Evolutionary conservation across 1,140 invertebrate genomes (phyloP), one percentile per base, ranked within the genome.

Genomic region (Trypoxylus dichotomus): DNA sequence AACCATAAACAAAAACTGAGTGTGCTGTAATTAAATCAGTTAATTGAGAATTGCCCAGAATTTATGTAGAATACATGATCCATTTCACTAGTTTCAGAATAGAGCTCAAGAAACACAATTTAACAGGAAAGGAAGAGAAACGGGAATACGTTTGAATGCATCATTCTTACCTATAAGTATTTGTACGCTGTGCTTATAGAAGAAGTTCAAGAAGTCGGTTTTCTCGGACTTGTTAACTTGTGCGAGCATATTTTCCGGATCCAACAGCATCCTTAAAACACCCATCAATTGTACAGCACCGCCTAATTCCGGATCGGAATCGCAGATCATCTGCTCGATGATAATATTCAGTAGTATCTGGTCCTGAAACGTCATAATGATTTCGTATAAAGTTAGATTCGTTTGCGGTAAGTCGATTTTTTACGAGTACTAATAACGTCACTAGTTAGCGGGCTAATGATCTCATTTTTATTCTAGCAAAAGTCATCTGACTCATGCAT

Each of bases 171-270:
- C 93, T 87, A 97, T 97, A 77, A 99, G 88, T 68, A 96, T 94
- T 86, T 97, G 94, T 89, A 99, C 97, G 88, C 96, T 98, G 87
- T 98, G 95, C 86, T 98, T 98, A 88, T 99, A 99, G 87, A 99
- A 99, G 86, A 98, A 99, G 87, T 95, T 97, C 13, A 99, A 90
- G 87, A 99, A 99, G 86, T 99, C 98, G 32, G 95, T 94, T 86
- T 99, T 99, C 88, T 99, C 98, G 63, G 95, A 95, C 89, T 98
- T 98, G 87, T 96, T 97, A 73, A 94, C 91, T 74, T 94, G 93
- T 63, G 95, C 93, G 73, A 99, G 88, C 98, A 99, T 99, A 86
- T 98, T 99, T 86, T 99, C 98, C 21, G 98, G 98, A 88, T 99
- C 98, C 29, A 99, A 90, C 2, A 99, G 88, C 60, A 98, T 91